These are phyloP conservation scores for Baryphthengus martii DNA, from an alignment of 2,113 vertebrate species.

Conservation along the genomic window DNA sequence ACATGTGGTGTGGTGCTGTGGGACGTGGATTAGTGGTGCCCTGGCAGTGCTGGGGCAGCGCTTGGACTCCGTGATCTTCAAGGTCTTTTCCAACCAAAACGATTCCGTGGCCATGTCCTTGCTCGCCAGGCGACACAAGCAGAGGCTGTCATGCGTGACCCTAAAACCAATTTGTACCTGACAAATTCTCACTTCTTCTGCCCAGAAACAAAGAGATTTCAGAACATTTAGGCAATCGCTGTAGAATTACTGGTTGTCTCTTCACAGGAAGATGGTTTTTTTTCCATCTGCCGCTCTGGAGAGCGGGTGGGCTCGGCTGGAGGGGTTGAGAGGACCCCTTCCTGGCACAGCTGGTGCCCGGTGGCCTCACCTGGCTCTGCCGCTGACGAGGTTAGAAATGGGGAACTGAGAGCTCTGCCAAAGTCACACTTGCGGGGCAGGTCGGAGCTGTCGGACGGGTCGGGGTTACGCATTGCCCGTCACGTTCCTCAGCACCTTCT, in stretches of 20 bases:
- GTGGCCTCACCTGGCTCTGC: background rate
- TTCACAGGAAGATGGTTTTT: accelerated
- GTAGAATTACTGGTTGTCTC: background rate
- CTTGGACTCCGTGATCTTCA: background rate
- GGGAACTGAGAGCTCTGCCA: constrained; percentile 4
- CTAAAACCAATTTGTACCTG: background rate
- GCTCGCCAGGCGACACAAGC: background rate
- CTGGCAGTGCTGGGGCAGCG: background rate
- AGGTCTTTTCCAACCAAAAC: background rate
- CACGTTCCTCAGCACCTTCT: background rate
- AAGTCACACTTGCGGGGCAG: background rate
- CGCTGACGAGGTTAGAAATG: background rate
- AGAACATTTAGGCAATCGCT: background rate
- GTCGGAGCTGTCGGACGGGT: constrained; percentile 15
- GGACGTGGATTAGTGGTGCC: background rate
- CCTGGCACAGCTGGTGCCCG: background rate
- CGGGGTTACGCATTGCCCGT: background rate
- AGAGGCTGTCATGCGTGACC: background rate
- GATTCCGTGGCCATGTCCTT: background rate
- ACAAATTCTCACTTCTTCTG: accelerated
- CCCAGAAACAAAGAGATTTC: background rate
- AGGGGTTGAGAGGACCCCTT: no score
- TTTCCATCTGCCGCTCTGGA: background rate
- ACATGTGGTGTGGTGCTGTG: background rate
- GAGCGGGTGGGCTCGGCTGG: background rate